Conservation (phyloP, 2,888 invertebrate species). For the Andrena camellia region DNA sequence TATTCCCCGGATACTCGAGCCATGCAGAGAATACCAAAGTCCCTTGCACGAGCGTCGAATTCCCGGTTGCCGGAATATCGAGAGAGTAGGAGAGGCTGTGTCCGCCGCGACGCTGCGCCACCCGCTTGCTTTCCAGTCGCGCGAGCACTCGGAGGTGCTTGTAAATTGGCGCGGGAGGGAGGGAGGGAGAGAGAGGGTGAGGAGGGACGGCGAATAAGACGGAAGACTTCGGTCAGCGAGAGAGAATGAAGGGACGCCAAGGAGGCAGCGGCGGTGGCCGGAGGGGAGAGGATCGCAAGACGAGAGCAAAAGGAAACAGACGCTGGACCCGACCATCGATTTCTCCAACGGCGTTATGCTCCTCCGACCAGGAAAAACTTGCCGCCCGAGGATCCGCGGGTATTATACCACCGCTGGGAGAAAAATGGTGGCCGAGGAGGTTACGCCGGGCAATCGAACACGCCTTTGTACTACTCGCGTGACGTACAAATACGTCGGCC, state of each 20-base stretch:
- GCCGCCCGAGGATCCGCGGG: constrained; percentile 50
- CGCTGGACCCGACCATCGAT: constrained; percentile 69
- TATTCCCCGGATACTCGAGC: constrained; percentile 46
- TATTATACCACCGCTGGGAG: constrained; percentile 15
- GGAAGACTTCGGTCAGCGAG: constrained; percentile 46
- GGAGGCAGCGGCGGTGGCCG: constrained; percentile 14
- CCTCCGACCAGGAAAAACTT: constrained; percentile 68
- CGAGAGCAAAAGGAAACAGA: constrained; percentile 56
- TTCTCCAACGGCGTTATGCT: constrained; percentile 76
- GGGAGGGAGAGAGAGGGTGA: neutral
- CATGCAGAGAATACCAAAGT: constrained; percentile 48
- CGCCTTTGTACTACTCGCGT: constrained; percentile 13
- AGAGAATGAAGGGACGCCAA: constrained; percentile 34
- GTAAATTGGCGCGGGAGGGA: constrained; percentile 70
- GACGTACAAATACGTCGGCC: neutral
- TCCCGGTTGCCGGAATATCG: constrained; percentile 42
- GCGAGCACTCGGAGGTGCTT: constrained; percentile 66
- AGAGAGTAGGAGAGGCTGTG: constrained; percentile 42
- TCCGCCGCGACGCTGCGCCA: constrained; percentile 45
- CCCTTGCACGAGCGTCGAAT: constrained; percentile 40
- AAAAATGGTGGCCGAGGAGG: constrained; percentile 31
- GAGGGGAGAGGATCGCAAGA: constrained; percentile 37
- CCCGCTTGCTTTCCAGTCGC: constrained; percentile 63
- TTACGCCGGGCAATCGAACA: constrained; percentile 3
- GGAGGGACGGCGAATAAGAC: constrained; percentile 53